These are phyloP conservation scores for Druon quercuslanigerum DNA, from an alignment of 1,140 invertebrate genomes.

Conservation along the genomic window DNA sequence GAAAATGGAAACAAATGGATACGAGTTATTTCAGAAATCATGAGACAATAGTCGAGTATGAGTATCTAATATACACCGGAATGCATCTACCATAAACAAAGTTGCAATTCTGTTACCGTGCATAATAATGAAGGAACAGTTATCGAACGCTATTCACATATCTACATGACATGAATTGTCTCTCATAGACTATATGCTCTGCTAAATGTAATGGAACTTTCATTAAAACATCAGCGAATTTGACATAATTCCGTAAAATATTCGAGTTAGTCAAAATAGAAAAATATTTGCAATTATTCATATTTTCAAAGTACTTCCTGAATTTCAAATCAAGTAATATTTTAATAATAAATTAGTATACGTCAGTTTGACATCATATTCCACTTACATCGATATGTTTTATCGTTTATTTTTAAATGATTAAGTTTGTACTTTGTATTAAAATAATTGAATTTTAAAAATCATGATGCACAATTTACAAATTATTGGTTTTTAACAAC, in stretches of 20 bases:
- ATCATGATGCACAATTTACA: too few relatives aligned
- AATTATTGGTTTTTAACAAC: too few relatives aligned
- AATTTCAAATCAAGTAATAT: too few relatives aligned
- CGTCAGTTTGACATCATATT: too few relatives aligned
- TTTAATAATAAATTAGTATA: too few relatives aligned
- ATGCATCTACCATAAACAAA: slow-evolving; percentile 21
- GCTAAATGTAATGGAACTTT: slow-evolving; percentile 8
- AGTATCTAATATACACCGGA: slow-evolving; percentile 28
- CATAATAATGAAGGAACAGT: slow-evolving; percentile 28
- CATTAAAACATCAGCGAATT: slow-evolving; percentile 16
- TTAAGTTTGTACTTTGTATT: too few relatives aligned
- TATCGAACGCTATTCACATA: slow-evolving; percentile 25
- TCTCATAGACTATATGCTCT: slow-evolving; percentile 22
- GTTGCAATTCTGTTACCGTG: slow-evolving; percentile 24
- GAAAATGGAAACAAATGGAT: slow-evolving; percentile 41
- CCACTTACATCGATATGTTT: too few relatives aligned
- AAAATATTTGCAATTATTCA: background rate
- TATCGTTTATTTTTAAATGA: too few relatives aligned
- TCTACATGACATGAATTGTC: slow-evolving; percentile 29
- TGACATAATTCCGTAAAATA: slow-evolving; percentile 22
- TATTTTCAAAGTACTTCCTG: background rate
- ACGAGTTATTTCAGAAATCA: slow-evolving; percentile 37
- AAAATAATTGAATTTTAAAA: too few relatives aligned
- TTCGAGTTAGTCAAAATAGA: background rate
- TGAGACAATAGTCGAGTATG: slow-evolving; percentile 25